Conservation (phyloP, 37 sponge, comb jelly and placozoan species). For the Dysidea cf. avara region DNA sequence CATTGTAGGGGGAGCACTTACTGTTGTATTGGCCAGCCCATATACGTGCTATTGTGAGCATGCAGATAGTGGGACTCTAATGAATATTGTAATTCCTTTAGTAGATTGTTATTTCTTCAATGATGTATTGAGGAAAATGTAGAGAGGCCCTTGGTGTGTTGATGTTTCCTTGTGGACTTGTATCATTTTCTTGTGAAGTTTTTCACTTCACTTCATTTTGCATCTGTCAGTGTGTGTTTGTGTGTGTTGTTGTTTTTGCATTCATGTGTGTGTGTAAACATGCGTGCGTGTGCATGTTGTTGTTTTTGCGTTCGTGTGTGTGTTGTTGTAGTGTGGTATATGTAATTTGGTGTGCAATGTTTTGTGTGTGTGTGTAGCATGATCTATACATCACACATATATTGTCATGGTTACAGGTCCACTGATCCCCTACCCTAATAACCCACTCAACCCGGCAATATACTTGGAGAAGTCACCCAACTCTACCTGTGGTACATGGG, state of each 20-base stretch:
- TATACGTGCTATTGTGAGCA: too few species aligned
- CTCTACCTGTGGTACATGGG: conserved; percentile 38
- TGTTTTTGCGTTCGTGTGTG: conserved; percentile 14
- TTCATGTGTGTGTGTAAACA: conserved; percentile 3
- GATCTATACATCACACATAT: neutral
- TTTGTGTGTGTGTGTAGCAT: too few species aligned
- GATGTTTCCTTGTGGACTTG: too few species aligned
- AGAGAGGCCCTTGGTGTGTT: too few species aligned
- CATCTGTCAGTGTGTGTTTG: conserved; percentile 39
- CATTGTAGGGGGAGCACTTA: too few species aligned
- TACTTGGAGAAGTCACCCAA: neutral
- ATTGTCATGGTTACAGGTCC: neutral
- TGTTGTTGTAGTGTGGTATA: neutral
- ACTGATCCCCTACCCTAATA: neutral
- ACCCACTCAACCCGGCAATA: too few species aligned
- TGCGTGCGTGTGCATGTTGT: conserved; percentile 24
- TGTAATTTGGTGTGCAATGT: neutral
- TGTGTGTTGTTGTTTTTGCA: conserved; percentile 21
- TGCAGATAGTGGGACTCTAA: too few species aligned
- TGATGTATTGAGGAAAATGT: too few species aligned
- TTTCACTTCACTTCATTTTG: neutral
- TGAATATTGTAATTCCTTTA: too few species aligned
- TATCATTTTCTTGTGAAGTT: neutral
- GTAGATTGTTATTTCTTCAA: too few species aligned
- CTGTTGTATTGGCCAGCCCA: too few species aligned